These are phyloP conservation scores for Eupithecia tripunctaria DNA, from an alignment of 2,888 invertebrate genomes.

Conservation along the genomic window DNA sequence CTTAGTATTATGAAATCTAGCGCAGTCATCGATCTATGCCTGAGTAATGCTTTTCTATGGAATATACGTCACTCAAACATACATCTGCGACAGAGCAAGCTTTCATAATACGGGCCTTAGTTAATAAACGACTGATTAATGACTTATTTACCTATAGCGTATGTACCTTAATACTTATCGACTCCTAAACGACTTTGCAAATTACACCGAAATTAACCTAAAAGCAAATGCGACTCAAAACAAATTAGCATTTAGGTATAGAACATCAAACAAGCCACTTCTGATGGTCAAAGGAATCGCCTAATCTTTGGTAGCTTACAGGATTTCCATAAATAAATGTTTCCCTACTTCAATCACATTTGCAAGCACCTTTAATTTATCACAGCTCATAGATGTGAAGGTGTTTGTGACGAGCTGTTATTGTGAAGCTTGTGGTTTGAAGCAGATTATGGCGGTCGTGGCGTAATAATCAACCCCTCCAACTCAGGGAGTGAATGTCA, in stretches of 20 bases:
- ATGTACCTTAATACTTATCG: too few relatives aligned
- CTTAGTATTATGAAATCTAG: too few relatives aligned
- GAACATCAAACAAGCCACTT: slow-evolving; percentile 10
- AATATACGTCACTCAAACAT: too few relatives aligned
- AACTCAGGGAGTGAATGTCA: too few relatives aligned
- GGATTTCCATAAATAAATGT: neutral
- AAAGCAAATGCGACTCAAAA: neutral
- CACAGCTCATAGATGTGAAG: slow-evolving; percentile 1
- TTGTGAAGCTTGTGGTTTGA: neutral
- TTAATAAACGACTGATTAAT: neutral
- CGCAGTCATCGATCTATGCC: too few relatives aligned
- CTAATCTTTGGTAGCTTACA: neutral
- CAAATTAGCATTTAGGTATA: neutral
- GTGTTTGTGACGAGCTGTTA: neutral
- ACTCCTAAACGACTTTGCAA: too few relatives aligned
- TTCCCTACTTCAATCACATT: slow-evolving; percentile 3
- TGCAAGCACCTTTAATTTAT: neutral
- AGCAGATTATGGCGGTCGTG: too few relatives aligned
- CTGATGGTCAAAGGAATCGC: neutral
- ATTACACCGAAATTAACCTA: neutral
- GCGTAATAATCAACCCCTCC: too few relatives aligned
- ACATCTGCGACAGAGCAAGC: too few relatives aligned
- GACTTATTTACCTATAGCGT: too few relatives aligned
- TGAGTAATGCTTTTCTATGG: too few relatives aligned
- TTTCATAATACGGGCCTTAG: too few relatives aligned